Evolutionary conservation across 2,797 vertebrate species (phyloP).

Genomic region (Cirrhinus molitorella): DNA sequence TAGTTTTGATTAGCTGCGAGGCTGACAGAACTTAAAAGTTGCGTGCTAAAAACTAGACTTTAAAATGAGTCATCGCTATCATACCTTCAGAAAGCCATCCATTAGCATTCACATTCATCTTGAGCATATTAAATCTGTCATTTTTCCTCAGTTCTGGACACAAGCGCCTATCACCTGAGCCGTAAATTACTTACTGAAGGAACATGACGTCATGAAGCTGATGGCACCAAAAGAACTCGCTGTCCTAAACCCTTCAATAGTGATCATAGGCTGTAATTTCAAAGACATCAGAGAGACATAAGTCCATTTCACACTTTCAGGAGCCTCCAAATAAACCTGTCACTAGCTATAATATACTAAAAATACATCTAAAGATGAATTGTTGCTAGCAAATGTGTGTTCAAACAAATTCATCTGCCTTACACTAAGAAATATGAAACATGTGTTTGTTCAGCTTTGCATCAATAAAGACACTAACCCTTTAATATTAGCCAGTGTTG

Average conservation of each 20-base stretch:
- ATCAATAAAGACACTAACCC: too few relatives aligned
- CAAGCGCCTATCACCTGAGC: conserved; percentile 7
- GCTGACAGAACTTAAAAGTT: neutral
- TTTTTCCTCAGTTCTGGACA: neutral
- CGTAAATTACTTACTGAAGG: neutral
- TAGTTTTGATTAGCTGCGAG: neutral
- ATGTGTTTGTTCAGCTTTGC: too few relatives aligned
- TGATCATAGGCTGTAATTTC: neutral
- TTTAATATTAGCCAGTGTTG: too few relatives aligned
- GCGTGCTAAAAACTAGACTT: neutral
- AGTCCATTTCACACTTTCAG: neutral
- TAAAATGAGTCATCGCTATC: neutral
- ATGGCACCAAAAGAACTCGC: neutral
- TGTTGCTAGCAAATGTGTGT: neutral
- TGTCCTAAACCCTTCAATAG: neutral
- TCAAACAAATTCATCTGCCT: too few relatives aligned
- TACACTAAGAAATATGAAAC: too few relatives aligned
- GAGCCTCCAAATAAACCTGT: conserved; percentile 6
- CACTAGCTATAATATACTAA: neutral
- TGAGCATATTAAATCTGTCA: conserved; percentile 13
- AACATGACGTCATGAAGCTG: neutral
- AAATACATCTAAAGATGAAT: neutral
- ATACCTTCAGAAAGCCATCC: neutral
- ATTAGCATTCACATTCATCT: neutral
- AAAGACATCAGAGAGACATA: neutral